Base-by-base conservation (phyloP, 2,888 invertebrate species). In the Sarcophaga variegata region DNA sequence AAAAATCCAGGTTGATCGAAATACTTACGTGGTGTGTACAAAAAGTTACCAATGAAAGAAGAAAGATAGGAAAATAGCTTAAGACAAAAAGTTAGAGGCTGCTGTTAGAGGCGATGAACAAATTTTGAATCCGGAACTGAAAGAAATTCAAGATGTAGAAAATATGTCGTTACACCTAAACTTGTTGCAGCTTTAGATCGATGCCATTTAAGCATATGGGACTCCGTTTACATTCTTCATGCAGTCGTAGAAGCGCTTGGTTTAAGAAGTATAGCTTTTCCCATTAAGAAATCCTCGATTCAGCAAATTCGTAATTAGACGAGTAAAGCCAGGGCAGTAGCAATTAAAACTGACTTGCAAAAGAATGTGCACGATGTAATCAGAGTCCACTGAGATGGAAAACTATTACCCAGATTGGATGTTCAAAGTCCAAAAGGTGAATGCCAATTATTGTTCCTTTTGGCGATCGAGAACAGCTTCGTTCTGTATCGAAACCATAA, bases 341-440 rank as follows among this genome's bases (percentile, higher is more conserved):
- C 22, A 75, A 37, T 20, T 64, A 75, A 37, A 75, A 20, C 20
- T 37, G 49, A 64, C 10, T 75, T 75, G 5, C 20, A 75, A 17
- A 75, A 45, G 20, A 63, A 75, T 17, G 63, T 75, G 6, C 45
- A 45, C 8, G 47, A 75, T n/a, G 20, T 76, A 4, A 62, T 76
- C n/a, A 76, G n/a, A n/a, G 11, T 81, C 17, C 70, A 70, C 63
- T 70, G 76, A 49, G 62, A 76, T 82, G 75, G 37, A 63, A 37
- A 37, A 6, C 2, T 8, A 6, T 37, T 37, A 6, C 8, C 37
- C 1, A 37, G 37, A 6, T 37, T 37, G 8, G 37, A 37, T 37
- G 6, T 37, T 37, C 37, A 8, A 37, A 37, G 37, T 37, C 37
- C 37, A 37, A 37, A 6, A 8, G 37, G 37, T 0, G 37, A 37